A percentile compares a stretch with the other conserved stretches of the same genome.
Evolutionary conservation across 1,140 invertebrate species (phyloP).

Genomic region (Drosophila sucinea): DNA sequence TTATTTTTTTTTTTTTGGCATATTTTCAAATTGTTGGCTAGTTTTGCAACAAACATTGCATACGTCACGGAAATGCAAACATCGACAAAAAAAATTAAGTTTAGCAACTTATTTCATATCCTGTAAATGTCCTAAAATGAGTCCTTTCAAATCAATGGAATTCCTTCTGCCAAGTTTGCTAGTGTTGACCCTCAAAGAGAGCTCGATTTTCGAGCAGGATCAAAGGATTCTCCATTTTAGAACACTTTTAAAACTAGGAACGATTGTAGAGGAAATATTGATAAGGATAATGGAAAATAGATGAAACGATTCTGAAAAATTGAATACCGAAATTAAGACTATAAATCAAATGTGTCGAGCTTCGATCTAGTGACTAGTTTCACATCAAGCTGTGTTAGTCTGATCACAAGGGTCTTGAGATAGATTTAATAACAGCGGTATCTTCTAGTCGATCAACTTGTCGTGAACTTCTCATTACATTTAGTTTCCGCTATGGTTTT

Average conservation of each 20-base stretch:
- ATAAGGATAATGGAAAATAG: no score
- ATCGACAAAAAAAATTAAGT: conserved; percentile 55
- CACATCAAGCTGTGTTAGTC: no score
- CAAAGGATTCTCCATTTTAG: no score
- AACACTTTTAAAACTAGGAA: no score
- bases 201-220: no score
- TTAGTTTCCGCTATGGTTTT: conserved; percentile 36
- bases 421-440: conserved; percentile 17
- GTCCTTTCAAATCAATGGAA: background rate
- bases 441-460: background rate
- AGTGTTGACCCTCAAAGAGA: no score
- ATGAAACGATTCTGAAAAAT: no score
- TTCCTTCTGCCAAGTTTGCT: background rate
- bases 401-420: no score
- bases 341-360: no score
- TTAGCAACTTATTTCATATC: conserved; percentile 58
- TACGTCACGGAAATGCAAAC: conserved; percentile 68
- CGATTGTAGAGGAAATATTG: no score
- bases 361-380: no score
- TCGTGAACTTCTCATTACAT: conserved; percentile 14
- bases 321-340: no score
- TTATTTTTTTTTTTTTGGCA: conserved; percentile 62
- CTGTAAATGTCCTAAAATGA: background rate
- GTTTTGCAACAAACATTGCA: conserved; percentile 56
- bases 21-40: conserved; percentile 61